Base-by-base conservation (phyloP, 1,140 invertebrate genomes). In the Drosophila bocki region DNA sequence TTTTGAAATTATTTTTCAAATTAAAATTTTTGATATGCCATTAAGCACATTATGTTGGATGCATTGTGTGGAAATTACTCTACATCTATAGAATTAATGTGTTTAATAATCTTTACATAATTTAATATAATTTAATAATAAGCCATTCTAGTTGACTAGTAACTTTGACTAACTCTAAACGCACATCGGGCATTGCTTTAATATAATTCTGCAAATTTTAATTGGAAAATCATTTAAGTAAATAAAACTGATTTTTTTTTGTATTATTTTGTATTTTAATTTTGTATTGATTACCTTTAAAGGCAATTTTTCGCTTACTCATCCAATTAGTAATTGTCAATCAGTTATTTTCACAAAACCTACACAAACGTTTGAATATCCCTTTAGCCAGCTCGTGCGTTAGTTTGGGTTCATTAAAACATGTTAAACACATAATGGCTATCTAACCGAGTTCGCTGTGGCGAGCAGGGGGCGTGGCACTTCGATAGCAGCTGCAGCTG, bases 331-430 rank as follows among this genome's bases (percentile, higher is more conserved):
- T 15, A 50, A 47, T 44, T 44, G 44, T 59, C 58, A 54, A 76
- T 76, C 39, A 76, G 13, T 29, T 6, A 51, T 45, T 58, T 26
- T 12, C 35, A 29, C n/a, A 33, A 12, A 39, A 7, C 0, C 22
- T 48, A 32, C 50, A 22, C 41, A 42, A 54, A 7, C n/a, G 33
- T 29, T 17, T 61, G 15, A 22, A 35, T 44, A 47, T 59, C 22
- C 53, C 53, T 54, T 53, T 42, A 39, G 35, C 44, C n/a, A 42
- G 54, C 29, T 68, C 53, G 19, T 65, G 32, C 44, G 45, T 44
- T 76, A 64, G 67, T 74, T 65, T 80, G 58, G 60, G 83, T 87
- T 87, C 82, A 87, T 87, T 87, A 88, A 87, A 88, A 86, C 80
- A 71, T 82, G 82, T 69, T 82, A 67, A 86, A 70, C 82, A 75